phyloP scores from a whole-genome alignment of 2,113 vertebrate species.

The Pterocles burchelli region DNA sequence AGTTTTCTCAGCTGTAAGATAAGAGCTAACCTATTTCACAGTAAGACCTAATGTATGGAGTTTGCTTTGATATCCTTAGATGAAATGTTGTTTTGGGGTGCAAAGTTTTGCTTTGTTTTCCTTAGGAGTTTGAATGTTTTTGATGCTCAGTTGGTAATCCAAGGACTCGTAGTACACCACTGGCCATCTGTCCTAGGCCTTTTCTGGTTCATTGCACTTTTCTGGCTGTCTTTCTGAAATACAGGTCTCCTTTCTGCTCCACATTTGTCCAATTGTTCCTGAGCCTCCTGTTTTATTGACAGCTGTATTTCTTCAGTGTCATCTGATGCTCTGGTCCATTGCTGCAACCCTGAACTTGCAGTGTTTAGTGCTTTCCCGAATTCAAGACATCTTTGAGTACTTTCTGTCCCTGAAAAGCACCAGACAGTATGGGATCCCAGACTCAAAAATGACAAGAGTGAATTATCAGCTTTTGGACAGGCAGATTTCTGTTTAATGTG shows the following conservation, averaged over 20 bases:
- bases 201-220: not conserved
- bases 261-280: not conserved
- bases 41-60: not conserved
- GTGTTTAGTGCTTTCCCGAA: not conserved
- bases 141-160: not conserved
- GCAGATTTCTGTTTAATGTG: not conserved
- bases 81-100: not conserved
- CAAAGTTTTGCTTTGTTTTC: not conserved
- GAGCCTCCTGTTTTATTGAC: slow-evolving; percentile 19
- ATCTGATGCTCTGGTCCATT: not conserved
- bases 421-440: not conserved
- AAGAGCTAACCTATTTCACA: not conserved
- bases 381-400: not conserved
- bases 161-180: not conserved
- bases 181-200: not conserved
- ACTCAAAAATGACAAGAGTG: not conserved
- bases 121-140: not conserved
- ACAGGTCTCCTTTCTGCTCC: not conserved
- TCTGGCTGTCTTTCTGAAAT: not conserved
- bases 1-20: not conserved
- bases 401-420: not conserved
- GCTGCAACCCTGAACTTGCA: not conserved
- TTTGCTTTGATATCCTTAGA: not conserved
- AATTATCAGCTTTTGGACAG: not conserved
- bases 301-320: not conserved